Evolutionary conservation across 2,888 invertebrate genomes (phyloP).

Genomic region (Cistogaster globosa): DNA sequence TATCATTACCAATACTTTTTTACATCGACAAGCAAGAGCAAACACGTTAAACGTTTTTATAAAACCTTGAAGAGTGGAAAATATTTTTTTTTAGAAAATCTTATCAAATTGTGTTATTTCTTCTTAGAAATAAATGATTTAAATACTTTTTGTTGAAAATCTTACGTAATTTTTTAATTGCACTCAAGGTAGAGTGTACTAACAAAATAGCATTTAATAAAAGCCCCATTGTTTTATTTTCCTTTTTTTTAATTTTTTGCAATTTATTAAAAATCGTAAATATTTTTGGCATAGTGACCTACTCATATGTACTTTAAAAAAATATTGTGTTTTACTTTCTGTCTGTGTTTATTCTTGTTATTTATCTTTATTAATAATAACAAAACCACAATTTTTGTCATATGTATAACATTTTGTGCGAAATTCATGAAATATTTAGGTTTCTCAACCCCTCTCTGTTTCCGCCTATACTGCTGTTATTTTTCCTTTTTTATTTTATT

Average conservation of each 20-base stretch:
- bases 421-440: background rate
- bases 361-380: constrained; percentile 29
- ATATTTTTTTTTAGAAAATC: too few species aligned
- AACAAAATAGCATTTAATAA: constrained; percentile 49
- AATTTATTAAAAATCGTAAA: constrained; percentile 49
- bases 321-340: constrained; percentile 35
- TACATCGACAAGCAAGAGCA: too few species aligned
- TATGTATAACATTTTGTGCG: constrained; percentile 20
- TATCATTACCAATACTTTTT: too few species aligned
- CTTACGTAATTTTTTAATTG: background rate
- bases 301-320: constrained; percentile 52
- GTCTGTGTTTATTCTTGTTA: constrained; percentile 34
- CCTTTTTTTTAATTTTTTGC: constrained; percentile 23
- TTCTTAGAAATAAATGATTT: too few species aligned
- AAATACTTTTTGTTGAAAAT: too few species aligned
- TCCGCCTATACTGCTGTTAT: constrained; percentile 1
- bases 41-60: too few species aligned
- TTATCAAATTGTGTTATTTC: too few species aligned
- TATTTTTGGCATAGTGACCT: constrained; percentile 72
- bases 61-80: too few species aligned
- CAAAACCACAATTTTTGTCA: constrained; percentile 44
- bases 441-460: constrained; percentile 1
- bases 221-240: constrained; percentile 57
- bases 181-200: background rate
- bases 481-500: constrained; percentile 5